These are phyloP conservation scores for Cantharis nigra DNA, from an alignment of 2,888 invertebrate genomes.

Conservation along the genomic window DNA sequence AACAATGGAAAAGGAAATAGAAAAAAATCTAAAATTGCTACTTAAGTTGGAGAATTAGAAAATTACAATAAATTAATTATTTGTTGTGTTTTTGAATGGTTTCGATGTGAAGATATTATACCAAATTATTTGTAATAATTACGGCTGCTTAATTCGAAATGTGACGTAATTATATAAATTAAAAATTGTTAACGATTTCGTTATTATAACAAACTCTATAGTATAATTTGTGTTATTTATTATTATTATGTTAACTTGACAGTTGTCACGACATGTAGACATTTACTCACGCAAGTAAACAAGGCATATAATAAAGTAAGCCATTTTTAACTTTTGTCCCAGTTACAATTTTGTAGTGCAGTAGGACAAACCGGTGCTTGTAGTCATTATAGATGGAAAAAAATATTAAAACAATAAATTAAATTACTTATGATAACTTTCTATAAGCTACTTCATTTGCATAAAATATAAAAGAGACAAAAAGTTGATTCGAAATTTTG, in stretches of 20 bases:
- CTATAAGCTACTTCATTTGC: neutral
- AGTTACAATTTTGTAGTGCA: conserved; percentile 19
- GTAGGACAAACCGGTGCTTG: conserved; percentile 12
- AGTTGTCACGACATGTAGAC: conserved; percentile 1
- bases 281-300: conserved; percentile 21
- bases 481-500: neutral
- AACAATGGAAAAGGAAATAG: neutral
- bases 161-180: neutral
- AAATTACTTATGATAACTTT: neutral
- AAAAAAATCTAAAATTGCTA: neutral
- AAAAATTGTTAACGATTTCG: neutral
- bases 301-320: neutral
- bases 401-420: neutral
- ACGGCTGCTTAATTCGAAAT: neutral
- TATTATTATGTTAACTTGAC: neutral
- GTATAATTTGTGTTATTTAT: neutral
- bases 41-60: neutral
- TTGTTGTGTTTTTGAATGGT: neutral
- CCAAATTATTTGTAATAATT: neutral
- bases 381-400: neutral
- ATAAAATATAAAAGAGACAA: neutral
- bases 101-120: neutral
- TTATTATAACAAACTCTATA: neutral
- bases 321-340: conserved; percentile 6
- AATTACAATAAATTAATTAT: neutral